A percentile compares a stretch with the other conserved stretches of the same genome.
phyloP scores from a whole-genome alignment of 2,888 invertebrate species.

The Agonopterix arenella region DNA sequence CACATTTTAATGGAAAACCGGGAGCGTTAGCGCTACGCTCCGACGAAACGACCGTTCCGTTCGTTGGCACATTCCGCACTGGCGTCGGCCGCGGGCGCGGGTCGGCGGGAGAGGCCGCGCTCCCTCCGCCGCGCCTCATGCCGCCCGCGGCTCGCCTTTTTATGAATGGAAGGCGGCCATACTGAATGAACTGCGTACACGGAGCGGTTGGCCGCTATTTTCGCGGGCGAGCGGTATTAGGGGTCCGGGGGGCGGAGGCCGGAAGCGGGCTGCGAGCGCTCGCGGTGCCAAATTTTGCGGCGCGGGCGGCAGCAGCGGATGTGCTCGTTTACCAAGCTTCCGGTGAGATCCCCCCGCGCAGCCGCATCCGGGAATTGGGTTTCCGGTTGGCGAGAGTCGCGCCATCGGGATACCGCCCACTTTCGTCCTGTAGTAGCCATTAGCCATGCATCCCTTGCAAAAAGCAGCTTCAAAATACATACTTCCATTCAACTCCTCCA shows the following conservation, averaged over 20 bases:
- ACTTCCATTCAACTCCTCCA: too few species aligned
- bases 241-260: slow-evolving; percentile 67
- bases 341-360: slow-evolving; percentile 73
- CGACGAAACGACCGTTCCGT: slow-evolving; percentile 78
- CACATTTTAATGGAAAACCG: slow-evolving; percentile 77
- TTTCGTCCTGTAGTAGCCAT: slow-evolving; percentile 54
- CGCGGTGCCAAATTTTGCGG: slow-evolving; percentile 76
- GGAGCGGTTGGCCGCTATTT: slow-evolving; percentile 76
- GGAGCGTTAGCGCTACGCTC: slow-evolving; percentile 77
- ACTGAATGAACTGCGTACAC: slow-evolving; percentile 82
- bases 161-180: slow-evolving; percentile 85
- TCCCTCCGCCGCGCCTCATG: slow-evolving; percentile 70
- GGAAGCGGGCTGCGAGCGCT: slow-evolving; percentile 72
- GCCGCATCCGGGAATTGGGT: slow-evolving; percentile 76
- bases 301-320: slow-evolving; percentile 74
- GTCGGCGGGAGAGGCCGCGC: slow-evolving; percentile 68
- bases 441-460: slow-evolving; percentile 26
- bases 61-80: slow-evolving; percentile 76
- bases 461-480: slow-evolving; percentile 3
- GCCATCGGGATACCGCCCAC: slow-evolving; percentile 63
- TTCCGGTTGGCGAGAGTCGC: slow-evolving; percentile 72
- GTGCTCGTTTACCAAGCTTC: slow-evolving; percentile 75
- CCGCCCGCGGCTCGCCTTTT: slow-evolving; percentile 78
- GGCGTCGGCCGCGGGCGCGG: slow-evolving; percentile 71
- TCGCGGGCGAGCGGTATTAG: slow-evolving; percentile 65